Evolutionary conservation across 2,113 vertebrate species (phyloP), one percentile per base, ranked within the genome.

Genomic region (Pimephales promelas): DNA sequence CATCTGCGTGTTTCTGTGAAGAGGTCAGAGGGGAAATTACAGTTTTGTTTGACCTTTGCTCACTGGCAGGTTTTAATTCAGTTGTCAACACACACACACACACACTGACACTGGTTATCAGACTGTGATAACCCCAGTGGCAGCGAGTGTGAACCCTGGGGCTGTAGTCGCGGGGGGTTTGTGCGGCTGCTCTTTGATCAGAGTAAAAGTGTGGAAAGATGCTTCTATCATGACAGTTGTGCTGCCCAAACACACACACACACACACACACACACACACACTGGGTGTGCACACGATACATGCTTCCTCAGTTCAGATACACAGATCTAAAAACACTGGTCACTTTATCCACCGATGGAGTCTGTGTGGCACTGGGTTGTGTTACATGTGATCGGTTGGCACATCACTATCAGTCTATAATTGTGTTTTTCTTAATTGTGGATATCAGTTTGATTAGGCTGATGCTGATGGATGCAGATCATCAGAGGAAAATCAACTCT

Each of bases 71-170:
- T 82, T 56, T 72, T 11, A 68, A 52, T 68, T 90, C 88, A 86
- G 82, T 87, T 86, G 85, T 85, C 89, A 85, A 82, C 57, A 13
- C 57, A 13, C 75, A 43, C 56, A 40, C 52, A 88, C 90, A 88
- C 90, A 88, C 81, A 89, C 83, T 86, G 91, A 90, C 87, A 89
- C 90, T 90, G 83, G 75, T 90, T 92, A 89, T 92, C 92, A 90
- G 87, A 91, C 83, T 84, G 84, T 43, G 84, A 90, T 91, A 91
- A 91, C 88, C 89, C 84, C 88, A 87, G 85, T 87, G 88, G 62
- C 54, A 45, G 61, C 7, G 72, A 45, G 74, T 78, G 74, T 78
- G 47, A 68, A 83, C 73, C 31, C 61, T 52, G 24, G 14, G 22
- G n/a, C 52, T 61, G 59, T 10, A 49, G 40, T 28, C 22, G 16